Conservation (phyloP, 2,797 vertebrate genomes). For the Falco concolor region DNA sequence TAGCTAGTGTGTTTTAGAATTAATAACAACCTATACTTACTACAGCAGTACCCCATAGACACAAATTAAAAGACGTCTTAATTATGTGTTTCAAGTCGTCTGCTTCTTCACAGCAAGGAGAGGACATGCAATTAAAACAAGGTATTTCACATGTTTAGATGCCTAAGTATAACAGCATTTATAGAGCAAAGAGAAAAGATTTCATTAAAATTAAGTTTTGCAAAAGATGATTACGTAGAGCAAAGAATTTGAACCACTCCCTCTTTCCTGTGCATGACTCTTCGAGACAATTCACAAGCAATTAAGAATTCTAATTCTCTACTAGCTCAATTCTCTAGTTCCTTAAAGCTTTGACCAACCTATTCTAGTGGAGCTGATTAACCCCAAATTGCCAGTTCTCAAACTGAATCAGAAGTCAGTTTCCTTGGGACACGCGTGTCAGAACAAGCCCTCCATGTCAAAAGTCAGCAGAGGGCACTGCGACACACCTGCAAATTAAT, state of each 20-base stretch:
- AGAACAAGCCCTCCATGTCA: background rate
- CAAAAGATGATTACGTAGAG: background rate
- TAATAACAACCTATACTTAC: background rate
- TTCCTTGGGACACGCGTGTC: background rate
- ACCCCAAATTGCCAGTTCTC: background rate
- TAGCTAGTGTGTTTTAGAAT: background rate
- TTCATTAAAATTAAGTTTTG: background rate
- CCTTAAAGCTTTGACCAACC: background rate
- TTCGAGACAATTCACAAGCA: background rate
- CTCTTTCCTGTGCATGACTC: background rate
- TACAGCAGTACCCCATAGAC: background rate
- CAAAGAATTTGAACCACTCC: background rate
- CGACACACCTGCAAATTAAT: background rate
- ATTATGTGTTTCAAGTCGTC: background rate
- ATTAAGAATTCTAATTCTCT: conserved; percentile 24
- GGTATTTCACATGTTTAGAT: background rate
- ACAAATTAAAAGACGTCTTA: background rate
- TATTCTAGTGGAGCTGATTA: background rate
- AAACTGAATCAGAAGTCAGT: background rate
- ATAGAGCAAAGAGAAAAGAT: background rate
- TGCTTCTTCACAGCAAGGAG: background rate
- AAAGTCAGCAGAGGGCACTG: conserved; percentile 27
- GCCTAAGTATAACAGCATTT: background rate
- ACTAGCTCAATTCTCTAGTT: background rate
- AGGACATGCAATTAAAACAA: background rate